These are phyloP conservation scores for Pycnonotus jocosus DNA, from an alignment of 2,113 vertebrate species.

Conservation along the genomic window DNA sequence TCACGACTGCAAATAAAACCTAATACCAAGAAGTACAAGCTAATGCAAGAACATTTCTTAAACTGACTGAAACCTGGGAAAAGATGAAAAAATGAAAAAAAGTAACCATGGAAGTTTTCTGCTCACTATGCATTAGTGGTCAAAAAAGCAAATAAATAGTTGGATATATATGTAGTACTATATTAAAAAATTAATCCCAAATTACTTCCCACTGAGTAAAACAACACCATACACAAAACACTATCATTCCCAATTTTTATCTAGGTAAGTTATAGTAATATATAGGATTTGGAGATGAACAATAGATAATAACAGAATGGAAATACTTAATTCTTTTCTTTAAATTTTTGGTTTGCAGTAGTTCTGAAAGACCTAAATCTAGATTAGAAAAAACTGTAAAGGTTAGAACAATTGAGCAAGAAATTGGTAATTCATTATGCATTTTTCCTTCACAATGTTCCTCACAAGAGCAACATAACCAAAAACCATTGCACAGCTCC, in stretches of 20 bases:
- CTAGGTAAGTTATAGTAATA: not conserved
- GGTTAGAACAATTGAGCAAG: accelerated
- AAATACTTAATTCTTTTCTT: not conserved
- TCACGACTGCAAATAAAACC: not conserved
- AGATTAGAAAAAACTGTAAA: not conserved
- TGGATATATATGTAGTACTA: not conserved
- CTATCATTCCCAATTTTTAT: not conserved
- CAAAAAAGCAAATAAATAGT: not conserved
- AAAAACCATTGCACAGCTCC: accelerated
- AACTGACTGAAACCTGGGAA: not conserved
- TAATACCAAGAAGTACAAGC: not conserved
- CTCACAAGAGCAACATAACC: not conserved
- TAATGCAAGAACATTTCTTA: not conserved
- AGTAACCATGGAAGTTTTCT: not conserved
- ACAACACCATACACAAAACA: not conserved
- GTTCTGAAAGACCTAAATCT: not conserved
- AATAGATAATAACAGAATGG: not conserved
- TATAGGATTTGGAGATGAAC: not conserved
- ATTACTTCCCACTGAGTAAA: not conserved
- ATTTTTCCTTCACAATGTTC: not conserved
- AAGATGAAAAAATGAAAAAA: not conserved
- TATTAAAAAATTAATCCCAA: not conserved
- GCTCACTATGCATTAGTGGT: not conserved
- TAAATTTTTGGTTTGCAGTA: not conserved
- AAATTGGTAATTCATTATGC: not conserved